These are phyloP conservation scores for Umimayanthus chanpuru DNA, from an alignment of 92 coral and sea anemone genomes.

Conservation along the genomic window DNA sequence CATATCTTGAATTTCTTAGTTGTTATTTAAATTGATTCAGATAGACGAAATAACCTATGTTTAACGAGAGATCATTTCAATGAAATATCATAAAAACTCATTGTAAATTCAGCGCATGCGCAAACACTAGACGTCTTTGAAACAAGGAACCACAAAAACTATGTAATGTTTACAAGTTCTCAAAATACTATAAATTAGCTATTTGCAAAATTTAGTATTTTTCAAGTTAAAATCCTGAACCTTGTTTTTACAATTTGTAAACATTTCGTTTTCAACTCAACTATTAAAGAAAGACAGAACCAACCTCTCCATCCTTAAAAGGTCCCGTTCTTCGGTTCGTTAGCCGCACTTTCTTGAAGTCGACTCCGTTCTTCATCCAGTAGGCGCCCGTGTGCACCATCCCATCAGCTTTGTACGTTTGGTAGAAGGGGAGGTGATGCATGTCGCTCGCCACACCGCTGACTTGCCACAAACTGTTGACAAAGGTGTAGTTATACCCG, in stretches of 20 bases:
- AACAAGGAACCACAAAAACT: neutral
- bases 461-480: slow-evolving; percentile 83
- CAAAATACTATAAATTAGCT: neutral
- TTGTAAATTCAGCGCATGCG: slow-evolving; percentile 39
- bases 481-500: slow-evolving; percentile 84
- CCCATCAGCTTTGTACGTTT: slow-evolving; percentile 83
- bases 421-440: slow-evolving; percentile 72
- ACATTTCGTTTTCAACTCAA: neutral
- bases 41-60: neutral
- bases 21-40: no score
- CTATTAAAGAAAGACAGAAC: neutral
- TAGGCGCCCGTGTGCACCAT: slow-evolving; percentile 79
- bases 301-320: slow-evolving; percentile 85
- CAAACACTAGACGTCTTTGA: neutral
- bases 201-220: neutral
- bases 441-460: slow-evolving; percentile 83
- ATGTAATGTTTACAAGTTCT: neutral
- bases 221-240: neutral
- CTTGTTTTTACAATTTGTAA: neutral
- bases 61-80: neutral
- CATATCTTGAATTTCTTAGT: neutral
- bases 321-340: slow-evolving; percentile 77
- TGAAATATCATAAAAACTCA: neutral
- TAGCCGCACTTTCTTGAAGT: slow-evolving; percentile 81
- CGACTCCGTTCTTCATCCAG: slow-evolving; percentile 93